phyloP scores from a whole-genome alignment of 1,140 invertebrate genomes.

The Choristoneura fumiferana region DNA sequence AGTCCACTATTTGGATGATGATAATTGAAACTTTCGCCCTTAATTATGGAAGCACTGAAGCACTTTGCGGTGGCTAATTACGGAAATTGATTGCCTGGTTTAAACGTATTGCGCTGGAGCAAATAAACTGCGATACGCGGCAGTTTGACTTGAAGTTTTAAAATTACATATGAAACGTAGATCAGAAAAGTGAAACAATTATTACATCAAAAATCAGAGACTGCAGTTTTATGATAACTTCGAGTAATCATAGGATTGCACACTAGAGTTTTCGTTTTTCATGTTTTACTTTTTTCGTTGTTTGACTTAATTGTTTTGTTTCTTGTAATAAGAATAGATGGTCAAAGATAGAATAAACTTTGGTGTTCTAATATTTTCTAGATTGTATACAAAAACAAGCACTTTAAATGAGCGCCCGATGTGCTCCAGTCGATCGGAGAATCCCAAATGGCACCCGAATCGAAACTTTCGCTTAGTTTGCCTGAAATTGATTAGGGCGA shows the following conservation, averaged over 20 bases:
- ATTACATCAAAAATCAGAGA: no score
- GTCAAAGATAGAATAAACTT: constrained; percentile 1
- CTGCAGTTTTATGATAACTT: no score
- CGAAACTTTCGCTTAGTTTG: constrained; percentile 48
- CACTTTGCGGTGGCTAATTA: neutral
- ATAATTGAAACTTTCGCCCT: neutral
- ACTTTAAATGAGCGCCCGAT: constrained; percentile 25
- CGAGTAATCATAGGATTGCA: no score
- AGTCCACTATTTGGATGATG: no score
- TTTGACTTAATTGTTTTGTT: no score
- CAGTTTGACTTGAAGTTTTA: no score
- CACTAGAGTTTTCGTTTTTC: no score
- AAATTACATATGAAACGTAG: no score
- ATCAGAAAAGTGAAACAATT: no score
- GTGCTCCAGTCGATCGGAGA: constrained; percentile 23
- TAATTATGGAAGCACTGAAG: neutral
- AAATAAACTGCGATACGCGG: no score
- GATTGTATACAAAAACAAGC: constrained; percentile 15
- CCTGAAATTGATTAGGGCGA: constrained; percentile 47
- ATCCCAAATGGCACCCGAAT: constrained; percentile 36
- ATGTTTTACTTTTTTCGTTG: no score
- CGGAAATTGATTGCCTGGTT: constrained; percentile 2
- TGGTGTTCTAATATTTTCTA: neutral
- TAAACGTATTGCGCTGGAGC: constrained; percentile 8
- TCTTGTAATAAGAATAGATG: neutral